Conservation (phyloP, 2,113 vertebrate species). For the Myiagra hebetior region DNA sequence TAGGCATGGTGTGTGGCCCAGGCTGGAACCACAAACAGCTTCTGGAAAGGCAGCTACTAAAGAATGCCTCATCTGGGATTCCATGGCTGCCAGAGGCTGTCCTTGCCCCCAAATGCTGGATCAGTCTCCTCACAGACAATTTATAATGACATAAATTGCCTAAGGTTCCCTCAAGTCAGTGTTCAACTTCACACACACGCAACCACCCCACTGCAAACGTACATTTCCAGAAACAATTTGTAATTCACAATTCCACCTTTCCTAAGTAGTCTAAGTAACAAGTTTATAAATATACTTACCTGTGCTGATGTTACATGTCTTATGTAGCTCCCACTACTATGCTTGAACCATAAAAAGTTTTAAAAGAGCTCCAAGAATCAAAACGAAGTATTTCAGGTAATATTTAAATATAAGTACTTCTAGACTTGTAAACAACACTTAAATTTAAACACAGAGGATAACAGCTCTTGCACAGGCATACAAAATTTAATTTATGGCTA, state of each 20-base stretch:
- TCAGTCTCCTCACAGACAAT: neutral
- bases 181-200: neutral
- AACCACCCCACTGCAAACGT: neutral
- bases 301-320: neutral
- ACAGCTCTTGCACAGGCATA: neutral
- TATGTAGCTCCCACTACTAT: neutral
- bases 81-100: constrained; percentile 3
- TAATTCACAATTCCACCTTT: neutral
- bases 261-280: neutral
- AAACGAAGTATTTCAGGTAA: neutral
- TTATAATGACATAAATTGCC: neutral
- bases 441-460: neutral
- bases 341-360: neutral
- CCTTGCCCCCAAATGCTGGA: neutral
- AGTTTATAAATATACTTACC: neutral
- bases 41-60: neutral
- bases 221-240: neutral
- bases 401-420: neutral
- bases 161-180: neutral
- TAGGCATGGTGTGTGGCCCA: constrained; percentile 21
- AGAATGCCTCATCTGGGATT: neutral
- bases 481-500: neutral
- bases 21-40: neutral
- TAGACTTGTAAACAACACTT: neutral
- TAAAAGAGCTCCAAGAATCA: neutral